Conservation (phyloP, 2,113 vertebrate species). For the Ceyx melanurus region DNA sequence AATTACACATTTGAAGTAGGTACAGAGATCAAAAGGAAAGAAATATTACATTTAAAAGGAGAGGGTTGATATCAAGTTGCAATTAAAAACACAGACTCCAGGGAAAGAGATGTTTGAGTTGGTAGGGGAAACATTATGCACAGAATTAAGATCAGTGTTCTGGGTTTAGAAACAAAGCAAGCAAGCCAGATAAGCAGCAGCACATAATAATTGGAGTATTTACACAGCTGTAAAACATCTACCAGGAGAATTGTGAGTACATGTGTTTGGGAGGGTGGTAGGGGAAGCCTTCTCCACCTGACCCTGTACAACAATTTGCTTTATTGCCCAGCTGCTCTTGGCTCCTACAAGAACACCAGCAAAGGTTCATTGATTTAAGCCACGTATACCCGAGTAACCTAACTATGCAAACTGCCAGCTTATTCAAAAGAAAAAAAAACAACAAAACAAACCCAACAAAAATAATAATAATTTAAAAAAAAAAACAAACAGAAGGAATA, state of each 20-base stretch:
- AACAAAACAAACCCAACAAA: neutral
- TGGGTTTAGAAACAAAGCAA: neutral
- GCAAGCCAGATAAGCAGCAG: constrained; percentile 16
- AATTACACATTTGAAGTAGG: neutral
- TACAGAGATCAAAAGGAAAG: constrained; percentile 4
- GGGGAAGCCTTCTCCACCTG: neutral
- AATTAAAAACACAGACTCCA: constrained; percentile 14
- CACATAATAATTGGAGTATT: constrained; percentile 1
- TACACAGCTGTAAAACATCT: constrained; percentile 31
- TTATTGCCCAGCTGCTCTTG: neutral
- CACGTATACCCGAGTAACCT: neutral
- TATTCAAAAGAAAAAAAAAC: neutral
- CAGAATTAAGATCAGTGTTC: constrained; percentile 16
- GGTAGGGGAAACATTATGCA: neutral
- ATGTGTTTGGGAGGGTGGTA: neutral
- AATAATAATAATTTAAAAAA: no score
- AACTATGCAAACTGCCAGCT: neutral
- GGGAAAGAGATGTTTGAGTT: constrained; percentile 18
- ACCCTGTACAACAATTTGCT: neutral
- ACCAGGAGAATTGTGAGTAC: neutral
- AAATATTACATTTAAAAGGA: neutral
- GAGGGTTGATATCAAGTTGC: neutral
- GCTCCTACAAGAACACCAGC: neutral
- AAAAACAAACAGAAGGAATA: neutral
- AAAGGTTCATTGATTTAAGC: neutral